phyloP scores from a whole-genome alignment of 2,113 vertebrate genomes.

The Gasterosteus nipponicus region DNA sequence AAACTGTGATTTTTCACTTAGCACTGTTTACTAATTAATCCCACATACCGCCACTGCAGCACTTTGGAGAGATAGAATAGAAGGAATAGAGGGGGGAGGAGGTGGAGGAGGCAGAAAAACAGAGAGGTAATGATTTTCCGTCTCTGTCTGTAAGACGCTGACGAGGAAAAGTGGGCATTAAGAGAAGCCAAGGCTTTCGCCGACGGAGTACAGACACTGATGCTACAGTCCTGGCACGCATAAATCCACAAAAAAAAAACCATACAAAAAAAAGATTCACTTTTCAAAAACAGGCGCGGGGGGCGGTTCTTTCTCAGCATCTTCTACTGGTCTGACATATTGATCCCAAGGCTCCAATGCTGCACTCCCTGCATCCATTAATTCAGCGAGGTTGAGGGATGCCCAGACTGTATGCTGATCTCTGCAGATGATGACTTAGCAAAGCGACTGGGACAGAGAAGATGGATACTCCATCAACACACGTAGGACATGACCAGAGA shows the following conservation, averaged over 20 bases:
- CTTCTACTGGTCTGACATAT: conserved; percentile 53
- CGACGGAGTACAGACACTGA: conserved; percentile 17
- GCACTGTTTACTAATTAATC: conserved; percentile 74
- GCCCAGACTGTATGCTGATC: conserved; percentile 52
- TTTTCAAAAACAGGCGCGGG: conserved; percentile 16
- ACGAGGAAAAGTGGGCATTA: conserved; percentile 53
- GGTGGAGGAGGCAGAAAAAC: conserved; percentile 54
- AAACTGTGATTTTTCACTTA: conserved; percentile 67
- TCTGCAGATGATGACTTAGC: conserved; percentile 49
- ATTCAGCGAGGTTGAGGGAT: conserved; percentile 51
- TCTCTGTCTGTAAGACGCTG: conserved; percentile 58
- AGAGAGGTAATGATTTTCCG: conserved; percentile 69
- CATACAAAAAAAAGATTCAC: conserved; percentile 7
- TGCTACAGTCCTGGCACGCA: neutral
- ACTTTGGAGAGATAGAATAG: conserved; percentile 48
- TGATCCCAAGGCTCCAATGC: conserved; percentile 53
- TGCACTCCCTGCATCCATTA: conserved; percentile 56
- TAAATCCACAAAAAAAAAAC: conserved; percentile 10
- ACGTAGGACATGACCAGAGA: neutral
- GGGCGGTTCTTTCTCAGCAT: conserved; percentile 32
- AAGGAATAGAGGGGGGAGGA: conserved; percentile 30
- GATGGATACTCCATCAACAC: neutral
- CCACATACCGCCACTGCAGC: conserved; percentile 54
- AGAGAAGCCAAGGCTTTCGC: conserved; percentile 48
- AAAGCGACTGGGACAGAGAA: conserved; percentile 14